phyloP scores from a whole-genome alignment of 2,113 vertebrate species.

The Serilophus lunatus region DNA sequence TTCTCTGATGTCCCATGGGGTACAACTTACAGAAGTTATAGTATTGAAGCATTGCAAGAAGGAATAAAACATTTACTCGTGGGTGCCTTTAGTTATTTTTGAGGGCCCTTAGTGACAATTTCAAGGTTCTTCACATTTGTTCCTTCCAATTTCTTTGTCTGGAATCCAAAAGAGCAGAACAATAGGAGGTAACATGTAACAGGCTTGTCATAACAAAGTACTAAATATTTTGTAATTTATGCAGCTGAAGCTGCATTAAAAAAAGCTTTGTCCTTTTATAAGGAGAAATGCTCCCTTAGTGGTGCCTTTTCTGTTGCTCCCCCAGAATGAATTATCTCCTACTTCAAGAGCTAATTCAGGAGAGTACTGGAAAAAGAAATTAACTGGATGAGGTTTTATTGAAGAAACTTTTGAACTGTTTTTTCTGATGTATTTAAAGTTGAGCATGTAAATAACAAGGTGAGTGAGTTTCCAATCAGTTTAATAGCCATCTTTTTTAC shows the following conservation, averaged over 20 bases:
- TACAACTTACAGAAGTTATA: neutral
- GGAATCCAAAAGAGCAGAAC: neutral
- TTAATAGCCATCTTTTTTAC: neutral
- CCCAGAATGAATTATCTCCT: neutral
- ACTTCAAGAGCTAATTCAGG: neutral
- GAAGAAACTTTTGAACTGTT: neutral
- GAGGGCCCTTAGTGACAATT: neutral
- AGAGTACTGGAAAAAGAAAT: neutral
- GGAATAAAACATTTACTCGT: neutral
- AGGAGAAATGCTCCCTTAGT: neutral
- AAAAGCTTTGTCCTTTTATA: neutral
- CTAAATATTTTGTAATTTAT: neutral
- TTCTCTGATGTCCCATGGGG: neutral
- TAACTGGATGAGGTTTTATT: neutral
- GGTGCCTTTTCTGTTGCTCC: neutral
- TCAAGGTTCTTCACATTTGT: neutral
- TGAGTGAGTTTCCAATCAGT: neutral
- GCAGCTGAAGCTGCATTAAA: neutral
- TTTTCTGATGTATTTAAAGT: neutral
- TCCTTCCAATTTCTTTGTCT: neutral
- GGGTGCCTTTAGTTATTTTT: neutral
- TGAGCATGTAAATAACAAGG: neutral
- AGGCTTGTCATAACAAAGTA: neutral
- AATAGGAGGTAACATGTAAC: neutral
- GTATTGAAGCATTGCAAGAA: neutral